Conservation (phyloP, 92 coral and sea anemone species). For the Actinostola sp. region DNA sequence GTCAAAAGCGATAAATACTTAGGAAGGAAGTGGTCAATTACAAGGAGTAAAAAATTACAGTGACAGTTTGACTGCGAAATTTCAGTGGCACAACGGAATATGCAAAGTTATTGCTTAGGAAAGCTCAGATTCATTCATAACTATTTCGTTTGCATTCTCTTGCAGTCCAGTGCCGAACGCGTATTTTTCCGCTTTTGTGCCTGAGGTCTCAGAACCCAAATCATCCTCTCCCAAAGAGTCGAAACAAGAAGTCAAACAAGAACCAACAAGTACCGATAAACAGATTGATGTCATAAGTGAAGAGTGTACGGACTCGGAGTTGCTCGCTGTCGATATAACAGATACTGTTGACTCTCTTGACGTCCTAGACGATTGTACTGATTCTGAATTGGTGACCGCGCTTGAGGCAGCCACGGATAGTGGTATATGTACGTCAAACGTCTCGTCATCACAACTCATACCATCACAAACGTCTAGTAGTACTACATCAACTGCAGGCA, state of each 20-base stretch:
- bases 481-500: background rate
- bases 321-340: slow-evolving; percentile 13
- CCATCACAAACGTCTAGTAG: background rate
- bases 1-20: no score
- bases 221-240: background rate
- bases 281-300: background rate
- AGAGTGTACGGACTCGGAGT: slow-evolving; percentile 25
- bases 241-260: background rate
- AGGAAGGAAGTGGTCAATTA: no score
- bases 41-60: no score
- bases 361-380: background rate
- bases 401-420: background rate
- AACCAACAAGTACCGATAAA: background rate
- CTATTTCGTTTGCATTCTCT: slow-evolving; percentile 3
- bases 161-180: slow-evolving; percentile 87
- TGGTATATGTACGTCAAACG: background rate
- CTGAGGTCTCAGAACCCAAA: background rate
- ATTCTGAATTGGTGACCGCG: slow-evolving; percentile 12
- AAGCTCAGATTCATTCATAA: no score
- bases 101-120: no score
- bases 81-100: no score
- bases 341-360: background rate
- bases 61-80: no score
- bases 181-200: slow-evolving; percentile 61
- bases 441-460: background rate